Percentiles rank a stretch among this genome's conserved stretches.
These are phyloP conservation scores for Huso huso DNA, from an alignment of 2,797 vertebrate species.

Conservation along the genomic window DNA sequence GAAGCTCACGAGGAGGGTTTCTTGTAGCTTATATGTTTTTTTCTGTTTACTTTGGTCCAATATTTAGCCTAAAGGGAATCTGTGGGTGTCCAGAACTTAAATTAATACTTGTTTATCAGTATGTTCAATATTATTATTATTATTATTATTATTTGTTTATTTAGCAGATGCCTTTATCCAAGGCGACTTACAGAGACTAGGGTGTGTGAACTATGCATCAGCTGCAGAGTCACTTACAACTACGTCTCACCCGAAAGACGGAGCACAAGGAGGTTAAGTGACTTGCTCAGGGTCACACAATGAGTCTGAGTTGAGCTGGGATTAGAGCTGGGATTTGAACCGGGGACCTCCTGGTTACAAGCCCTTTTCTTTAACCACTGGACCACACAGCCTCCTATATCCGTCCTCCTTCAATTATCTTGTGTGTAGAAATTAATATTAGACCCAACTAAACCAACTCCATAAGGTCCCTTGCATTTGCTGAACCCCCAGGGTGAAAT, in stretches of 20 bases:
- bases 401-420: background rate
- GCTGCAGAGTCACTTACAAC: too few relatives aligned
- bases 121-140: constrained; percentile 33
- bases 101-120: too few relatives aligned
- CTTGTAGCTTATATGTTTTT: constrained; percentile 30
- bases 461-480: constrained; percentile 48
- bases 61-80: constrained; percentile 66
- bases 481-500: constrained; percentile 12
- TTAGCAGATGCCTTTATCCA: too few relatives aligned
- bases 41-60: constrained; percentile 47
- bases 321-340: constrained; percentile 28
- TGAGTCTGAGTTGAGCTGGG: too few relatives aligned
- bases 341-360: constrained; percentile 30
- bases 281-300: too few relatives aligned
- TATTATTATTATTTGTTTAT: constrained; percentile 19
- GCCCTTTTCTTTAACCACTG: too few relatives aligned
- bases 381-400: too few relatives aligned
- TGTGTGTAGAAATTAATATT: constrained; percentile 34
- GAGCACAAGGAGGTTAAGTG: too few relatives aligned
- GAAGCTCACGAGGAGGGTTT: constrained; percentile 46
- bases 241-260: too few relatives aligned
- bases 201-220: too few relatives aligned
- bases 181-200: too few relatives aligned
- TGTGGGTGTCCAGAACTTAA: constrained; percentile 63
- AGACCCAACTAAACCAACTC: constrained; percentile 56